These are phyloP conservation scores for Drosophila grimshawi DNA, from an alignment of 1,140 invertebrate species.

Conservation along the genomic window DNA sequence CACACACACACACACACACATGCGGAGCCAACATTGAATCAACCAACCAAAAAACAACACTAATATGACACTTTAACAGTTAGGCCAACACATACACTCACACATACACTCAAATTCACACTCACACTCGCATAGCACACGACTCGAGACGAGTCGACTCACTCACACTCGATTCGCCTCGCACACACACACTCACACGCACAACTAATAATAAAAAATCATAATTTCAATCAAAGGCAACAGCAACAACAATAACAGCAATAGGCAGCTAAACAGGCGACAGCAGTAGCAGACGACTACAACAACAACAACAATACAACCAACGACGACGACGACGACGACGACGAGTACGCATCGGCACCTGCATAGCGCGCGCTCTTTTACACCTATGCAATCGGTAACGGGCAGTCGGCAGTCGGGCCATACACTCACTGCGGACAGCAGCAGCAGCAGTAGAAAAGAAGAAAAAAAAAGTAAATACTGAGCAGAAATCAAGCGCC, in stretches of 20 bases:
- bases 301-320: constrained; percentile 13
- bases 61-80: constrained; percentile 83
- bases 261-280: constrained; percentile 33
- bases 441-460: constrained; percentile 36
- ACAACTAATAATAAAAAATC: constrained; percentile 82
- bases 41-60: constrained; percentile 81
- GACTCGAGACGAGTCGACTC: constrained; percentile 35
- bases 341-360: constrained; percentile 59
- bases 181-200: constrained; percentile 48
- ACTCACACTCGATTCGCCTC: constrained; percentile 42
- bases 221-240: constrained; percentile 80
- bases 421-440: constrained; percentile 32
- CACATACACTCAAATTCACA: constrained; percentile 25
- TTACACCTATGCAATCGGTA: constrained; percentile 67
- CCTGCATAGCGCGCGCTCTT: constrained; percentile 75
- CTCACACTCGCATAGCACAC: constrained; percentile 23
- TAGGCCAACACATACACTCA: constrained; percentile 60
- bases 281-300: constrained; percentile 27
- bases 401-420: constrained; percentile 32
- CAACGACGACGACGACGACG: constrained; percentile 19
- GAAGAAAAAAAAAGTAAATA: constrained; percentile 37
- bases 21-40: constrained; percentile 45
- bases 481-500: constrained; percentile 55
- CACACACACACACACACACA: constrained; percentile 19
- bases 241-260: constrained; percentile 47